Percentiles rank a stretch among this genome's conserved stretches.
phyloP scores from a whole-genome alignment of 2,888 invertebrate genomes.

The Heliconius erato region DNA sequence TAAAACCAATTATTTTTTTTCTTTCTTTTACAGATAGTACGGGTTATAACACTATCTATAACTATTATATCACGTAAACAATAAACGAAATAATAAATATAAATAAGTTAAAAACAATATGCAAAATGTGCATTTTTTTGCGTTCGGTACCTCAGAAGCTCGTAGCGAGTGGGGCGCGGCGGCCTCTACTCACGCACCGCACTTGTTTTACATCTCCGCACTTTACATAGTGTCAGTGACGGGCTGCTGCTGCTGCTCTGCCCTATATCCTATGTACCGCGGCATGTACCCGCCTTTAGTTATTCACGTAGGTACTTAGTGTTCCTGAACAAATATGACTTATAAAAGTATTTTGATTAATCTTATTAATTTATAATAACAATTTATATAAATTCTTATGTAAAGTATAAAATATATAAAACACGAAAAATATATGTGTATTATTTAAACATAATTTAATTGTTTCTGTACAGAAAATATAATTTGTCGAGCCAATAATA shows the following conservation, averaged over 20 bases:
- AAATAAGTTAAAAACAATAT: neutral
- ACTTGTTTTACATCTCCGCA: constrained; percentile 24
- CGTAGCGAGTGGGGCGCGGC: neutral
- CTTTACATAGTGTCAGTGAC: constrained; percentile 7
- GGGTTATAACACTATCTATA: neutral
- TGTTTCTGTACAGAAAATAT: too few relatives aligned
- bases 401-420: too few relatives aligned
- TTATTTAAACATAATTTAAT: too few relatives aligned
- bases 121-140: neutral
- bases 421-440: too few relatives aligned
- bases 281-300: too few relatives aligned
- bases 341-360: too few relatives aligned
- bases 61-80: neutral
- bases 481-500: too few relatives aligned
- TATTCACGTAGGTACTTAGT: too few relatives aligned
- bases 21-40: neutral
- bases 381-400: too few relatives aligned
- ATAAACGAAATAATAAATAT: neutral
- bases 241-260: neutral
- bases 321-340: too few relatives aligned
- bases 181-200: constrained; percentile 24
- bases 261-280: neutral
- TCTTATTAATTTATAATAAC: too few relatives aligned
- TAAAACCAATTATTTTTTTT: too few relatives aligned
- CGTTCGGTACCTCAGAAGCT: constrained; percentile 18